Evolutionary conservation across 2,113 vertebrate species (phyloP), one percentile per base, ranked within the genome.

Genomic region (Elaphurus davidianus): DNA sequence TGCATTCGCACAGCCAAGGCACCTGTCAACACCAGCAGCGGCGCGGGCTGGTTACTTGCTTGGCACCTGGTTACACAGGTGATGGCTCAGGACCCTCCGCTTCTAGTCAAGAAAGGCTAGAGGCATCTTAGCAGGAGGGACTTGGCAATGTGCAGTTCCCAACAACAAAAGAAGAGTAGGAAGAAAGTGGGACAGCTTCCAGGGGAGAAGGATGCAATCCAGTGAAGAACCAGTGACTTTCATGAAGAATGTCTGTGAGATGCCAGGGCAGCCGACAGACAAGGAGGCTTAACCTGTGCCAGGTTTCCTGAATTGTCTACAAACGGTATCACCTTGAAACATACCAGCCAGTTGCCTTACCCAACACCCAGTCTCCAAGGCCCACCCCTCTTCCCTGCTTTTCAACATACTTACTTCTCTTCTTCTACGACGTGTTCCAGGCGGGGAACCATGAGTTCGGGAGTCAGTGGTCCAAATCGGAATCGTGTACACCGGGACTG

Each of bases 401-500:
- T 43, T 8, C 47, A 2, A 0, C 0, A 1, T 1, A 98, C 99
- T 98, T 96, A 99, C 99, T 99, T 99, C 98, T 99, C 99, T 98
- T 99, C 98, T 97, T 99, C 98, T 19, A 99, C 96, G 1, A 99
- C 99, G 0, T 99, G 98, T 96, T 99, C 99, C 96, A 99, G 98
- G 57, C 99, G 99, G 6, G 99, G 99, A 78, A 99, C 99, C 99
- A 99, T 99, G 98, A 99, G 99, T 74, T 99, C 99, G 0, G 99
- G 99, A 17, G 99, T 99, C 96, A 99, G 99, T 0, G 99, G 99
- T 1, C 99, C 99, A 0, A 99, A 99, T 64, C 99, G 99, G 98
- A 99, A 99, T 85, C 99, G 98, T 0, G 99, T 99, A 98, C 99
- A 99, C 76, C 99, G 99, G 4, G 99, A 99, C 97, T 99, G 99